Evolutionary conservation across 2,797 vertebrate species (phyloP), one percentile per base, ranked within the genome.

Genomic region (Sebastiscus tertius): DNA sequence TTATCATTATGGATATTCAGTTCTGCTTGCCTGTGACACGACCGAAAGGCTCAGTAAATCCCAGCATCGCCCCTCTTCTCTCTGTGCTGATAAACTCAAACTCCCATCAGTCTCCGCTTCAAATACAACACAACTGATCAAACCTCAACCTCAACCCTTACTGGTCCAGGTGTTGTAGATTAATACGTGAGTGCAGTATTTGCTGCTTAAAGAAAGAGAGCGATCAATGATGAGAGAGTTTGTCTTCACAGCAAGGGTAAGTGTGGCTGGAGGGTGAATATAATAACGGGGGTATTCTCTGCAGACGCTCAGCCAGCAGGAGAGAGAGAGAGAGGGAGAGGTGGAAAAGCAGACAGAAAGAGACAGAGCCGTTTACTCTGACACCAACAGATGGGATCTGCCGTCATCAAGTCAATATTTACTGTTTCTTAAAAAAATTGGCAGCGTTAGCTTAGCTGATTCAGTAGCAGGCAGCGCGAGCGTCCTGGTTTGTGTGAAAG

Each of bases 341-440:
- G 83, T 72, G 18, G 54, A 63, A 70, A 66, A 77, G 31, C 24
- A 36, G 68, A 82, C 46, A 78, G 49, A 85, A 66, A 75, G 78
- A 73, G 42, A 77, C 77, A 9, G 59, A 86, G 74, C 42, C n/a
- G 64, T 83, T 92, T 34, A 12, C 81, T 76, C 71, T 83, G 86
- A 73, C 76, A 69, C 77, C 82, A 86, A 79, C 92, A 92, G 90
- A 92, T 90, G 93, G 89, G 77, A 87, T 88, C 82, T 67, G 62
- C 84, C 69, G 78, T 80, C 87, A 85, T 84, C 79, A 42, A 88
- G 86, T 94, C 90, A 94, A 93, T 94, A 92, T 94, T 94, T 92
- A 90, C 90, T 70, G 67, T 79, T 89, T 84, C 79, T 80, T 79
- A 33, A 81, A 87, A 89, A 88, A 90, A 74, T 86, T 90, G 87